Evolutionary conservation across 2,113 vertebrate genomes (phyloP).

Genomic region (Aegotheles bennettii): DNA sequence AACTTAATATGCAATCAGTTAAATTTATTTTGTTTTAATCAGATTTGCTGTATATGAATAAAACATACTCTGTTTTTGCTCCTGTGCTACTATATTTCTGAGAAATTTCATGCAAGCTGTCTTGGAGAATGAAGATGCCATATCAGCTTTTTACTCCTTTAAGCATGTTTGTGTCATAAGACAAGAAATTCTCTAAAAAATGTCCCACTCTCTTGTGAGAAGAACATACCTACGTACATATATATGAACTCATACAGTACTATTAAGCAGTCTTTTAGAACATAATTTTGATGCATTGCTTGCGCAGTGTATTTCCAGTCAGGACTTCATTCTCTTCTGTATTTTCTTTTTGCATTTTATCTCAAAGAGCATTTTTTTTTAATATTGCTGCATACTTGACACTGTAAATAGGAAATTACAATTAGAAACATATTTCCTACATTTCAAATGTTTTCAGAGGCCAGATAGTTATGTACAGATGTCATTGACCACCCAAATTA

Average conservation of each 20-base stretch:
- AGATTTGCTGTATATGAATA: background rate
- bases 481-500: constrained; percentile 6
- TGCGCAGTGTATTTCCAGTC: background rate
- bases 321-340: background rate
- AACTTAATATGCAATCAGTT: background rate
- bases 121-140: background rate
- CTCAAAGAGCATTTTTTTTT: background rate
- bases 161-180: background rate
- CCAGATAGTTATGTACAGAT: background rate
- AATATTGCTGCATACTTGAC: background rate
- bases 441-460: background rate
- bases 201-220: background rate
- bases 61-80: background rate
- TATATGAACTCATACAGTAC: background rate
- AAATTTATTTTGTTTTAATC: background rate
- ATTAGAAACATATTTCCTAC: background rate
- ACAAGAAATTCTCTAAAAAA: background rate
- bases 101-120: background rate
- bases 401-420: background rate
- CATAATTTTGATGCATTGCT: background rate
- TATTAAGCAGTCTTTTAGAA: background rate
- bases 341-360: background rate
- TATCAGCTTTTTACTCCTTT: background rate
- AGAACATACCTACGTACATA: background rate
- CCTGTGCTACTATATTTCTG: background rate